Evolutionary conservation across 2,113 vertebrate genomes (phyloP), one percentile per base, ranked within the genome.

Genomic region (Forbesichthys agassizii): DNA sequence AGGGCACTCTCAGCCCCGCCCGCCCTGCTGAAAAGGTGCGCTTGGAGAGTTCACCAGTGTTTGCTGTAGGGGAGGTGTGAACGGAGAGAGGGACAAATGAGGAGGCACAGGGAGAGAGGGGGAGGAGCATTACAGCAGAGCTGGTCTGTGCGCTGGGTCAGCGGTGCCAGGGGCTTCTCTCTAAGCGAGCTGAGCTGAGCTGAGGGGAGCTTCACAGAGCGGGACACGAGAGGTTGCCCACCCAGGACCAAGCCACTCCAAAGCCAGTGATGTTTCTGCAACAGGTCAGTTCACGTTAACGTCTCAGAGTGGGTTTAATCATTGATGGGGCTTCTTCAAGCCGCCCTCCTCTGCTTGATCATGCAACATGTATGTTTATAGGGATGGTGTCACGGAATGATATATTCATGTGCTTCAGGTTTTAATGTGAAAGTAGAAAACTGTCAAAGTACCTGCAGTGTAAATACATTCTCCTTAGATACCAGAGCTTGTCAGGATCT

Each of bases 251-350:
- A 11, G 13, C 64, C 18, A 11, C 12, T 13, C 47, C 33, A 33
- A 0, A 57, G 56, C 69, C 33, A n/a, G 63, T 0, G 62, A 86
- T 81, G 80, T 72, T 71, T 75, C 71, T 69, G 66, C 74, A 68
- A 48, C 84, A 80, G 87, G 90, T 90, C 68, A 84, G 85, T 42
- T 8, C 36, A 42, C 36, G 27, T 27, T 27, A 27, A 42, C 36
- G 6, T 42, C 36, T 8, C 10, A 20, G 18, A 10, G 33, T 66
- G 11, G 6, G 9, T 3, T 18, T 14, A 33, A 48, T 69, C 48
- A 27, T 2, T 8, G 48, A 13, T 18, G 16, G 1, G 16, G 9
- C 42, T 5, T 36, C 20, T 11, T 61, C 13, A 42, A 42, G 36
- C 36, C 36, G 36, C 12, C 20, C 18, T 59, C 13, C 27, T 69